Conservation (phyloP, 37 sponge, comb jelly and placozoan genomes). For the Beroe forskalii region DNA sequence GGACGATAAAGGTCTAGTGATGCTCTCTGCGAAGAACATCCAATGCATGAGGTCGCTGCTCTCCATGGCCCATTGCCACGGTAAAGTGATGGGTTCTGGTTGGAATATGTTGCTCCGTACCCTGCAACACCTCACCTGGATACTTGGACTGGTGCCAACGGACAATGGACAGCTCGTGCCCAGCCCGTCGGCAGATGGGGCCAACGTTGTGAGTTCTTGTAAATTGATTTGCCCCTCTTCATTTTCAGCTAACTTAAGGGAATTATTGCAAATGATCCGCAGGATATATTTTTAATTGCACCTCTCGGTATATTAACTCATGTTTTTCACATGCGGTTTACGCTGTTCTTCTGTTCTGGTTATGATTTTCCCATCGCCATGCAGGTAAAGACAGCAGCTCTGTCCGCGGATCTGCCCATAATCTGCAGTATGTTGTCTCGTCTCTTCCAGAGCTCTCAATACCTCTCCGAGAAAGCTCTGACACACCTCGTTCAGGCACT, state of each 20-base stretch:
- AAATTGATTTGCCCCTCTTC: too few species aligned
- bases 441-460: slow-evolving; percentile 80
- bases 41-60: slow-evolving; percentile 85
- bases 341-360: too few species aligned
- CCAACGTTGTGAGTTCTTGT: slow-evolving; percentile 41
- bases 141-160: slow-evolving; percentile 68
- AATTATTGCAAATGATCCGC: too few species aligned
- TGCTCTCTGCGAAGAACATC: slow-evolving; percentile 74
- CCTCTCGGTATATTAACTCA: too few species aligned
- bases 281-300: too few species aligned
- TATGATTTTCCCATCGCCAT: too few species aligned
- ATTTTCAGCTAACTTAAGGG: background rate
- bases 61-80: slow-evolving; percentile 82
- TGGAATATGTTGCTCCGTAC: slow-evolving; percentile 83
- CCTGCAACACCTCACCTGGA: slow-evolving; percentile 70
- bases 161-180: slow-evolving; percentile 57
- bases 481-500: slow-evolving; percentile 71
- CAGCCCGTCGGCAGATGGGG: slow-evolving; percentile 23
- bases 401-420: slow-evolving; percentile 64
- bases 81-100: slow-evolving; percentile 76
- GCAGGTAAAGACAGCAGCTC: slow-evolving; percentile 59
- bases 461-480: slow-evolving; percentile 69
- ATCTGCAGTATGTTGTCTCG: slow-evolving; percentile 69
- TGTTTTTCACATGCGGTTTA: too few species aligned
- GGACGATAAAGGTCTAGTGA: slow-evolving; percentile 61